phyloP scores from a whole-genome alignment of 2,797 vertebrate genomes.

The Gallinago solitaria region DNA sequence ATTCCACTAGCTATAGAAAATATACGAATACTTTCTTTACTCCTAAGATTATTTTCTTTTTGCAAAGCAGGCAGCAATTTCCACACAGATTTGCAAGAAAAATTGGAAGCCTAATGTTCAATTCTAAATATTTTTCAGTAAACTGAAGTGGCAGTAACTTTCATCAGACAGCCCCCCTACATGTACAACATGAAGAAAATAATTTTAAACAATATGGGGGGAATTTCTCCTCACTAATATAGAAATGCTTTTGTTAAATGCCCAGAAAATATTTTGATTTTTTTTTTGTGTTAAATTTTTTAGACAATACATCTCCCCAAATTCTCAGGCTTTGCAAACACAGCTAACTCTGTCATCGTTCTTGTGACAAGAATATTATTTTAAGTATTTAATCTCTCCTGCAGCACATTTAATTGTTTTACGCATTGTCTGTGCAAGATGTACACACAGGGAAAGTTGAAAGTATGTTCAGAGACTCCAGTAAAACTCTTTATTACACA shows the following conservation, averaged over 20 bases:
- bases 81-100: not conserved
- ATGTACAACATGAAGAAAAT: not conserved
- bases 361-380: not conserved
- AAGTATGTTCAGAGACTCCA: not conserved
- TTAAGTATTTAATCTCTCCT: not conserved
- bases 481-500: not conserved
- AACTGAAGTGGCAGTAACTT: not conserved
- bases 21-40: slow-evolving; percentile 4
- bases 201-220: not conserved
- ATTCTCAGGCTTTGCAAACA: not conserved
- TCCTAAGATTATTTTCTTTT: not conserved
- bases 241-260: not conserved
- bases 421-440: not conserved
- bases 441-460: not conserved
- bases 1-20: slow-evolving; percentile 62
- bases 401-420: not conserved
- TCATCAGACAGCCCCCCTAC: not conserved
- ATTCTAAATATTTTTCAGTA: not conserved
- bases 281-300: not conserved
- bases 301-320: not conserved
- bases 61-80: slow-evolving; percentile 1
- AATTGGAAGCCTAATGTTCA: not conserved
- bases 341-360: not conserved
- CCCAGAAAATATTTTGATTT: not conserved
- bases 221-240: not conserved